phyloP scores from a whole-genome alignment of 2,888 invertebrate genomes.

The Sesamia inferens region DNA sequence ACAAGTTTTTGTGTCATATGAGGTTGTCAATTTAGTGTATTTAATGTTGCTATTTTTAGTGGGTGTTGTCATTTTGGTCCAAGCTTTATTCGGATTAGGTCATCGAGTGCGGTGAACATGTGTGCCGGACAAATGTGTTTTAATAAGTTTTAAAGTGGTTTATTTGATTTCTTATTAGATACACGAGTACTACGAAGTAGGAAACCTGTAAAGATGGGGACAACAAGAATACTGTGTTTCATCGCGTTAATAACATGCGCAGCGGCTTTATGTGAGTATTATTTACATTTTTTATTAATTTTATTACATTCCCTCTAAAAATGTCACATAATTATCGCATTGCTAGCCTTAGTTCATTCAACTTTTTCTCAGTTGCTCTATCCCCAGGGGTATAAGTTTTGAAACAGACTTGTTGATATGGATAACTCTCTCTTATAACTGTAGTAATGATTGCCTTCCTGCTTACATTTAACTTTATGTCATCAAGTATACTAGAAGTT shows the following conservation, averaged over 20 bases:
- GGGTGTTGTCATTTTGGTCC: slow-evolving; percentile 89
- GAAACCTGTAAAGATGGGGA: slow-evolving; percentile 82
- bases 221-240: slow-evolving; percentile 81
- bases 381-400: slow-evolving; percentile 11
- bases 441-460: slow-evolving; percentile 12
- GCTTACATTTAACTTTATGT: not conserved
- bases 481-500: not conserved
- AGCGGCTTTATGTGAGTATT: slow-evolving; percentile 84
- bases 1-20: slow-evolving; percentile 76
- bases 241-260: slow-evolving; percentile 81
- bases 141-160: slow-evolving; percentile 76
- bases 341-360: slow-evolving; percentile 69
- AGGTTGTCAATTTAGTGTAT: slow-evolving; percentile 76
- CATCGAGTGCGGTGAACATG: slow-evolving; percentile 88
- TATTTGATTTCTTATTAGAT: slow-evolving; percentile 87
- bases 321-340: slow-evolving; percentile 51
- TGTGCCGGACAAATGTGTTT: slow-evolving; percentile 86
- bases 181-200: slow-evolving; percentile 81
- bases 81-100: slow-evolving; percentile 88
- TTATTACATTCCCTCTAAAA: slow-evolving; percentile 8
- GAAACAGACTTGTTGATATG: slow-evolving; percentile 28
- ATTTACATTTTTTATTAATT: slow-evolving; percentile 58
- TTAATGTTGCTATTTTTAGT: slow-evolving; percentile 91
- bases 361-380: slow-evolving; percentile 60
- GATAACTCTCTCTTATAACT: slow-evolving; percentile 22